phyloP scores from a whole-genome alignment of 2,888 invertebrate species.

The Drosophila incognita region DNA sequence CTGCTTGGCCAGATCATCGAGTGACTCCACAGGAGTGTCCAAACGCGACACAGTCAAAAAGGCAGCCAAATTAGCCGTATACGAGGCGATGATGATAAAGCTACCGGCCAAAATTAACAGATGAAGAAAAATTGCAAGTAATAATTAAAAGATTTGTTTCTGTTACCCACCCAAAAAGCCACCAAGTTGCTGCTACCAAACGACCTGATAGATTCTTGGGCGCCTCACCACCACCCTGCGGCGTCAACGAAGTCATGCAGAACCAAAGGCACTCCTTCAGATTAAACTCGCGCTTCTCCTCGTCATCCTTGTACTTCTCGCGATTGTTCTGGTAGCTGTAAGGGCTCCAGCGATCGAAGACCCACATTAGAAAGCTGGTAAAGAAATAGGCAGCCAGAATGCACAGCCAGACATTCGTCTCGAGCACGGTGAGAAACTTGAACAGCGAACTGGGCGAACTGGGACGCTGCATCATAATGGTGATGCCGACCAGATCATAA shows the following conservation, averaged over 20 bases:
- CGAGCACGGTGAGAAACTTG: slow-evolving; percentile 97
- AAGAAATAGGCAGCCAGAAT: slow-evolving; percentile 97
- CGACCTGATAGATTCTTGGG: slow-evolving; percentile 98
- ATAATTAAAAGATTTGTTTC: not conserved
- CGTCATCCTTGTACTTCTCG: slow-evolving; percentile 96
- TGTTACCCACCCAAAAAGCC: slow-evolving; percentile 93
- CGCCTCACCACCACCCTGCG: slow-evolving; percentile 97
- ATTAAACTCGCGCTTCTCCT: slow-evolving; percentile 97
- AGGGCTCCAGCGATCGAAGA: slow-evolving; percentile 98
- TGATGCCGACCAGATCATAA: slow-evolving; percentile 98
- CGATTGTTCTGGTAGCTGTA: slow-evolving; percentile 98
- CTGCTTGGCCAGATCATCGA: slow-evolving; percentile 97
- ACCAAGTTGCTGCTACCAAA: slow-evolving; percentile 98
- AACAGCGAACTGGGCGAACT: slow-evolving; percentile 96
- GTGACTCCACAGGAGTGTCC: slow-evolving; percentile 95
- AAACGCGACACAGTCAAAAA: slow-evolving; percentile 97
- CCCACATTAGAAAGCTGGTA: slow-evolving; percentile 97
- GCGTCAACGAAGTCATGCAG: slow-evolving; percentile 99
- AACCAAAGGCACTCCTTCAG: slow-evolving; percentile 99
- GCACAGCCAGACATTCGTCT: slow-evolving; percentile 98
- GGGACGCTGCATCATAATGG: slow-evolving; percentile 97
- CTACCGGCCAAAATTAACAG: slow-evolving; percentile 73
- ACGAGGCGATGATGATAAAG: slow-evolving; percentile 99
- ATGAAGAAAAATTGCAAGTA: not conserved
- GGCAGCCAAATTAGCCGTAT: slow-evolving; percentile 98